A percentile compares a stretch with the other conserved stretches of the same genome.
These are phyloP conservation scores for Drosophila funebris DNA, from an alignment of 1,140 invertebrate genomes.

Conservation along the genomic window DNA sequence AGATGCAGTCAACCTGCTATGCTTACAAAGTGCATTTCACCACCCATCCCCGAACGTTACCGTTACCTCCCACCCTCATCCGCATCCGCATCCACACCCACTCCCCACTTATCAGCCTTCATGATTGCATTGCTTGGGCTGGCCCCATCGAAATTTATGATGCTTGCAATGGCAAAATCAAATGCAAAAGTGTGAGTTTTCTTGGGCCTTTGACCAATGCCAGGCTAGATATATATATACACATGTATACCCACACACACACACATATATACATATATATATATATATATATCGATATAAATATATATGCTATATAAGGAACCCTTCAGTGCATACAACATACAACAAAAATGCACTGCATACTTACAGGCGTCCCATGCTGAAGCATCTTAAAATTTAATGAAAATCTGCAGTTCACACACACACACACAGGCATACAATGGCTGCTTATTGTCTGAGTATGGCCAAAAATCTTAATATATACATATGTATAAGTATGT, in stretches of 20 bases:
- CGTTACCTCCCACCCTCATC: too few species aligned
- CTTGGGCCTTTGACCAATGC: conserved; percentile 75
- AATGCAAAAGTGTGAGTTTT: conserved; percentile 67
- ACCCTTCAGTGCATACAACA: conserved; percentile 33
- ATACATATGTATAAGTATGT: conserved; percentile 42
- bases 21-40: conserved; percentile 34
- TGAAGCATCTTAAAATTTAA: conserved; percentile 72
- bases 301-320: conserved; percentile 2
- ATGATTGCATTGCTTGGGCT: neutral
- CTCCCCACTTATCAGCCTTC: neutral
- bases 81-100: too few species aligned
- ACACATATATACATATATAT: conserved; percentile 12
- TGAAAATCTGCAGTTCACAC: conserved; percentile 60
- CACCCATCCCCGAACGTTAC: neutral
- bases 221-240: conserved; percentile 40
- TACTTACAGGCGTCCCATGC: conserved; percentile 46
- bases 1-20: conserved; percentile 39
- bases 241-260: neutral
- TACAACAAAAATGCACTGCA: conserved; percentile 75
- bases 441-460: conserved; percentile 34
- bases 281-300: conserved; percentile 7
- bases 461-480: conserved; percentile 47
- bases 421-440: conserved; percentile 6
- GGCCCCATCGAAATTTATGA: conserved; percentile 43
- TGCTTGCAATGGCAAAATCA: conserved; percentile 11